Percentiles rank a stretch among this genome's conserved stretches.
phyloP scores from a whole-genome alignment of 2,888 invertebrate genomes.

The Arrhopalites spinosus region DNA sequence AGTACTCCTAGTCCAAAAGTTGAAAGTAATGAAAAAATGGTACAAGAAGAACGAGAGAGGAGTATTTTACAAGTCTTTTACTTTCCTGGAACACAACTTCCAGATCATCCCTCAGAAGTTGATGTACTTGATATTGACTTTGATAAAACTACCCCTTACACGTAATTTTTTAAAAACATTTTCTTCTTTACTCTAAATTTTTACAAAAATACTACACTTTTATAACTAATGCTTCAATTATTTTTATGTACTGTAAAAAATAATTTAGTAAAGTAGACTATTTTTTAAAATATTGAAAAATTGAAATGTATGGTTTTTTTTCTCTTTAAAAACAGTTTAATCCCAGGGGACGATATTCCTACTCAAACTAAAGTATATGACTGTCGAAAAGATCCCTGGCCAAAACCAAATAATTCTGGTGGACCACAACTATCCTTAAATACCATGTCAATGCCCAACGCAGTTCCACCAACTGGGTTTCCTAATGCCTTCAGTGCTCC shows the following conservation, averaged over 20 bases:
- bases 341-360: slow-evolving; percentile 86
- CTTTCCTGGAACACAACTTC: slow-evolving; percentile 67
- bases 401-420: slow-evolving; percentile 2
- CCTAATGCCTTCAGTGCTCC: background rate
- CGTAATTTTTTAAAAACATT: background rate
- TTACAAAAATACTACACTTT: background rate
- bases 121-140: slow-evolving; percentile 72
- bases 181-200: background rate
- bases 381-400: slow-evolving; percentile 22
- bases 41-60: slow-evolving; percentile 85
- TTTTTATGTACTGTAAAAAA: too few species aligned
- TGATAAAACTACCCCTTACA: slow-evolving; percentile 20
- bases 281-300: too few species aligned
- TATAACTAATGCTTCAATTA: too few species aligned
- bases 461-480: background rate
- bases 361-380: slow-evolving; percentile 69
- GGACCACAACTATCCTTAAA: background rate
- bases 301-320: background rate
- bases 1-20: slow-evolving; percentile 56
- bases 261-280: too few species aligned
- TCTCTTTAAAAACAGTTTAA: slow-evolving; percentile 58
- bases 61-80: slow-evolving; percentile 80
- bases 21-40: slow-evolving; percentile 83
- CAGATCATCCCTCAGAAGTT: slow-evolving; percentile 85
- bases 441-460: background rate